phyloP scores from a whole-genome alignment of 2,888 invertebrate genomes.

The Oxytorus armatus region DNA sequence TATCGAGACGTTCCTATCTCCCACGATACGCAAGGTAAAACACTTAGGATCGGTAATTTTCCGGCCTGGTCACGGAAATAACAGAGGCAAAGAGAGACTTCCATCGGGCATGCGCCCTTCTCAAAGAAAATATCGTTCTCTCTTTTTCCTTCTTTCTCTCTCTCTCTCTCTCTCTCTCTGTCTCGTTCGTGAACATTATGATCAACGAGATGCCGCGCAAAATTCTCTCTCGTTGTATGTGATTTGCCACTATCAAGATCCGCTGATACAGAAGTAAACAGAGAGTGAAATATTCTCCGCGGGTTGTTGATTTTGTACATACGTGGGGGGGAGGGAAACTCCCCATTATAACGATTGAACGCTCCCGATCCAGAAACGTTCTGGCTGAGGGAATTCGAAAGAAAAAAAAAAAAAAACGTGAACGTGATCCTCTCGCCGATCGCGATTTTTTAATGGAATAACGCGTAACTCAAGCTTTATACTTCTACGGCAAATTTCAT shows the following conservation, averaged over 20 bases:
- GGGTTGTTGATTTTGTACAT: conserved; percentile 50
- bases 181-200: background rate
- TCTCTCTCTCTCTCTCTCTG: background rate
- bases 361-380: conserved; percentile 51
- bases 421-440: conserved; percentile 56
- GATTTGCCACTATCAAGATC: conserved; percentile 57
- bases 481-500: background rate
- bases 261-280: conserved; percentile 40
- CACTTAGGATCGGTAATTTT: background rate
- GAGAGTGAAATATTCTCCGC: conserved; percentile 61
- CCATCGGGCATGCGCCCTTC: background rate
- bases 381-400: conserved; percentile 21
- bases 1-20: conserved; percentile 29
- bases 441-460: conserved; percentile 68
- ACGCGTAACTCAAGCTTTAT: background rate
- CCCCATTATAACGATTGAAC: background rate
- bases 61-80: background rate
- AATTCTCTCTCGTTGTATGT: conserved; percentile 40
- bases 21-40: background rate
- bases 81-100: background rate
- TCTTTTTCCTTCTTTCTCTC: background rate
- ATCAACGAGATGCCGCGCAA: conserved; percentile 1
- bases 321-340: no score
- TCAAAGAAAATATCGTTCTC: background rate
- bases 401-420: no score